A percentile compares a stretch with the other conserved stretches of the same genome.
These are phyloP conservation scores for Heliocidaris erythrogramma DNA, from an alignment of 35 echinoderm and acorn worm genomes.

Conservation along the genomic window DNA sequence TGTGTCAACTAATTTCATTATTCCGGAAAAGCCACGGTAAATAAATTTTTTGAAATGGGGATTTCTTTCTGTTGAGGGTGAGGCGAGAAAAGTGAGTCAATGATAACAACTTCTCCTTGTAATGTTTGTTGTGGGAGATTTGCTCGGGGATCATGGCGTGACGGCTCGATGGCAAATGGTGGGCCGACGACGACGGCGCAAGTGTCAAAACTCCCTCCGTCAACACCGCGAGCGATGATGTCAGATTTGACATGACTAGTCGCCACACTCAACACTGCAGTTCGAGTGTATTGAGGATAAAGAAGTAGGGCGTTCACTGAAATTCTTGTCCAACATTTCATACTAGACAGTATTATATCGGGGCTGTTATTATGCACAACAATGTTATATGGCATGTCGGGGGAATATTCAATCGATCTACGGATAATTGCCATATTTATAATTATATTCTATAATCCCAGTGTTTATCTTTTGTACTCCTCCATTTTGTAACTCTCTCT, in stretches of 20 bases:
- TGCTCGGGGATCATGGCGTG: not conserved
- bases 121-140: not conserved
- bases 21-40: slow-evolving; percentile 9
- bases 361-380: too few species aligned
- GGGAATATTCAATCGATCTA: too few species aligned
- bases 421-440: too few species aligned
- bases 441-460: too few species aligned
- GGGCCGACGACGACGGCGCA: not conserved
- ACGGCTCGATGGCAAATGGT: not conserved
- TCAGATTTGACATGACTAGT: not conserved
- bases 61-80: not conserved
- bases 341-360: too few species aligned
- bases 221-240: slow-evolving; percentile 5
- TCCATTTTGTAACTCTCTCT: too few species aligned
- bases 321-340: too few species aligned
- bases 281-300: too few species aligned
- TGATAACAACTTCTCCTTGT: not conserved
- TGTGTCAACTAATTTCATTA: slow-evolving; percentile 18
- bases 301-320: too few species aligned
- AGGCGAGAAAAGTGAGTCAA: not conserved
- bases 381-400: too few species aligned
- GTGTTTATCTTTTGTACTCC: too few species aligned
- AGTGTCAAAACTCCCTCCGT: slow-evolving; percentile 1
- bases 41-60: not conserved
- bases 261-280: not conserved